These are phyloP conservation scores for Cryptocheilus praepositus DNA, from an alignment of 2,888 invertebrate genomes.

Conservation along the genomic window DNA sequence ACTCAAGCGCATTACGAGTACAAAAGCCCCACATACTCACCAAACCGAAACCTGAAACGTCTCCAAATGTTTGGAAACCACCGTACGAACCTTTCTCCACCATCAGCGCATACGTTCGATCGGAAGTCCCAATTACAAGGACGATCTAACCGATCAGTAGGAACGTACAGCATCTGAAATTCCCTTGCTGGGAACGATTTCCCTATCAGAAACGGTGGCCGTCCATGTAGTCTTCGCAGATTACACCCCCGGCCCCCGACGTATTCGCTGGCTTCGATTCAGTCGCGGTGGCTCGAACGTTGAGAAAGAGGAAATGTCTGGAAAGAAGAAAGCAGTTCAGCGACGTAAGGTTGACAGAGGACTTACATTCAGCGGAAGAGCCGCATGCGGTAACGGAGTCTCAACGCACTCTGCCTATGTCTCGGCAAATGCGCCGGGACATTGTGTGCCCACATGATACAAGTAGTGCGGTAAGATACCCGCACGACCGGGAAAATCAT, in stretches of 20 bases:
- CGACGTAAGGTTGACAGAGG: slow-evolving; percentile 39
- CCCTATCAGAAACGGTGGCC: not conserved
- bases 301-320: slow-evolving; percentile 31
- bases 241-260: slow-evolving; percentile 40
- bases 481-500: slow-evolving; percentile 1
- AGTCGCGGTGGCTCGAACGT: not conserved
- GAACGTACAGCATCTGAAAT: slow-evolving; percentile 16
- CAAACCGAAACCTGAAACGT: too few relatives aligned
- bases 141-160: not conserved
- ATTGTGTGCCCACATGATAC: slow-evolving; percentile 27
- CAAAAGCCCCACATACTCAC: too few relatives aligned
- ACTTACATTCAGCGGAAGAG: slow-evolving; percentile 29
- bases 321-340: slow-evolving; percentile 26
- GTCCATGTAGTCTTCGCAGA: slow-evolving; percentile 16
- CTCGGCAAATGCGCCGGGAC: slow-evolving; percentile 24
- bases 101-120: too few relatives aligned
- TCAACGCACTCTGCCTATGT: slow-evolving; percentile 20
- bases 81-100: too few relatives aligned
- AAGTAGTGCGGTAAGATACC: not conserved
- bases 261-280: slow-evolving; percentile 28
- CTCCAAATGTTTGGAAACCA: too few relatives aligned
- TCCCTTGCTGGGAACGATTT: slow-evolving; percentile 6
- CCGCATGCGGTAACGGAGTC: slow-evolving; percentile 13
- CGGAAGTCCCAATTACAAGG: too few relatives aligned
- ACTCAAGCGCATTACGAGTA: too few relatives aligned